Conservation (phyloP, 2,797 vertebrate genomes). For the Melanotaenia nigrans region DNA sequence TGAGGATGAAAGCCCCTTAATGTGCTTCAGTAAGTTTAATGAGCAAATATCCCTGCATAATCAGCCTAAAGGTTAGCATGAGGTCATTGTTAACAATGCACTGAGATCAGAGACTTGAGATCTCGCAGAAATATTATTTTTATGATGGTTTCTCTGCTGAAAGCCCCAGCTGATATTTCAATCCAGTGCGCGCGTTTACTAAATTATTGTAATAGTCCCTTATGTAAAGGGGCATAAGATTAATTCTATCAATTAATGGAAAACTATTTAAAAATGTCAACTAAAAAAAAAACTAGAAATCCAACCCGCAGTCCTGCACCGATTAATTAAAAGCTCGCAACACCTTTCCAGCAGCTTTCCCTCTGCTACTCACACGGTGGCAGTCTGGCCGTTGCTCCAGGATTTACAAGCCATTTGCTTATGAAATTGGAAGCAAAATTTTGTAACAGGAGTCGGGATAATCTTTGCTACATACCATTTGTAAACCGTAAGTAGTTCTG, state of each 20-base stretch:
- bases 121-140: conserved; percentile 15
- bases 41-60: not conserved
- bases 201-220: not conserved
- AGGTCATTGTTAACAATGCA: conserved; percentile 6
- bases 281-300: conserved; percentile 26
- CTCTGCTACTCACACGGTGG: conserved; percentile 69
- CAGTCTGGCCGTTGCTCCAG: conserved; percentile 59
- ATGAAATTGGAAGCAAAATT: not conserved
- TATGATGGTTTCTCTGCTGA: conserved; percentile 13
- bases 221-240: not conserved
- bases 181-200: not conserved
- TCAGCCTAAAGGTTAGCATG: not conserved
- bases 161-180: conserved; percentile 16
- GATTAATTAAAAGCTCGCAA: conserved; percentile 33
- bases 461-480: not conserved
- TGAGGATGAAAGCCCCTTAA: not conserved
- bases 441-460: not conserved
- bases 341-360: conserved; percentile 38
- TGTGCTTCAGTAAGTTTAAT: not conserved
- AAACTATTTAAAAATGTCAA: not conserved
- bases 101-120: conserved; percentile 4
- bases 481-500: not conserved
- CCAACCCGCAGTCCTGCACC: conserved; percentile 32
- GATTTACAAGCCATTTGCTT: conserved; percentile 1
- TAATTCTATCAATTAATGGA: not conserved